Conservation (phyloP, 2,888 invertebrate genomes). For the Liodrosophila aerea region DNA sequence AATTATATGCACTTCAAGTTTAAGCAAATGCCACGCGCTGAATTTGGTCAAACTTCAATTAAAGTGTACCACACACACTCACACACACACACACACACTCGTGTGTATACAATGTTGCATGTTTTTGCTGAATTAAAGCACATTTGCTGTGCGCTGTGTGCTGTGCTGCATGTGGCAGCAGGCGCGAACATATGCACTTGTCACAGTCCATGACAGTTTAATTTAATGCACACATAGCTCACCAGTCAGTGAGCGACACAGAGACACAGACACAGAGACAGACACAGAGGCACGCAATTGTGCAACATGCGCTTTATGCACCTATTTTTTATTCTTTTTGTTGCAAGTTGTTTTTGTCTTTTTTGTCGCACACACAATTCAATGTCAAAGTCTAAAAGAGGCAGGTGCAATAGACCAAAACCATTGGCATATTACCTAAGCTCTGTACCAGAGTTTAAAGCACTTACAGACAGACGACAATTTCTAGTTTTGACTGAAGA, state of each 20-base stretch:
- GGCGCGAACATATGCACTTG: constrained; percentile 77
- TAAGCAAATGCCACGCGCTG: constrained; percentile 58
- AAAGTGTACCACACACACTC: constrained; percentile 54
- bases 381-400: constrained; percentile 67
- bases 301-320: constrained; percentile 73
- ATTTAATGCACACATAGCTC: constrained; percentile 77
- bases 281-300: constrained; percentile 66
- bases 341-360: constrained; percentile 15
- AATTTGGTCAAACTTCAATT: constrained; percentile 60
- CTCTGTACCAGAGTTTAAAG: constrained; percentile 1
- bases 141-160: constrained; percentile 29
- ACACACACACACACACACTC: constrained; percentile 12
- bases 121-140: constrained; percentile 73
- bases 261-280: constrained; percentile 6
- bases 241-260: constrained; percentile 32
- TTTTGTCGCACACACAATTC: constrained; percentile 54
- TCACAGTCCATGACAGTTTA: constrained; percentile 77
- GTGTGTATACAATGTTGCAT: constrained; percentile 55
- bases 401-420: constrained; percentile 26
- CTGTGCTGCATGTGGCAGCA: constrained; percentile 38
- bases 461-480: no score
- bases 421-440: constrained; percentile 4
- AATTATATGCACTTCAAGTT: constrained; percentile 65
- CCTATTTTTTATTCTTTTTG: constrained; percentile 27
- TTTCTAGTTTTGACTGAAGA: background rate